Base-by-base conservation (phyloP, 1,140 invertebrate genomes). In the Bombus soroeensis region DNA sequence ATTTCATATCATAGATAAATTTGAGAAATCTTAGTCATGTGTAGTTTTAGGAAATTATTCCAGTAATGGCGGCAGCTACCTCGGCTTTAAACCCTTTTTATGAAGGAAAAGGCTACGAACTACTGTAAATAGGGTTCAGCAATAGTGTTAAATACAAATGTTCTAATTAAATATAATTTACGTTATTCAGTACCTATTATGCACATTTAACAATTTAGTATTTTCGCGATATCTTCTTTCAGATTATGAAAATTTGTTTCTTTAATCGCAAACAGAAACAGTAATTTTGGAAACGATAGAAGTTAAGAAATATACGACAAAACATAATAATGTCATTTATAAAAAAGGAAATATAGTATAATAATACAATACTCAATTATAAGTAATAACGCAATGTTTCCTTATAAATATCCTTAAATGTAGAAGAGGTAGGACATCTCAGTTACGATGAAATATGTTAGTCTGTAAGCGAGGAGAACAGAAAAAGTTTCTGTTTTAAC, bases 71-170 rank as follows among this genome's bases (percentile, higher is more conserved):
- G 32, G 32, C 25, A 73, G 57, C 57, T 82, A 73, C 73, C 34
- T 68, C 81, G 37, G 59, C 37, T 76, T 68, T 77, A 6, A 37
- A 12, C 41, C 81, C 37, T 76, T 75, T 53, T 68, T 47, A 25
- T 41, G 53, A n/a, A 47, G 39, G 28, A 43, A 53, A 43, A 83
- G 6, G 34, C 25, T 41, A 53, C 18, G 25, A 53, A 66, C 59
- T 83, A 68, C 25, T 76, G 72, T 83, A 83, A 76, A 76, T 83
- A 83, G 59, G 59, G 59, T 75, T 75, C 81, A 47, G 3, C 9
- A 74, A 53, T 66, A 83, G 18, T 32, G 32, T 75, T 15, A 32
- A 66, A 37, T 83, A 66, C 4, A 66, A 77, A 15, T 75, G 34
- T 6, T 43, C 22, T 74, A 82, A 74, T 74, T 12, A 39, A 59